These are phyloP conservation scores for Drosophila insularis DNA, from an alignment of 1,140 invertebrate species.

Conservation along the genomic window DNA sequence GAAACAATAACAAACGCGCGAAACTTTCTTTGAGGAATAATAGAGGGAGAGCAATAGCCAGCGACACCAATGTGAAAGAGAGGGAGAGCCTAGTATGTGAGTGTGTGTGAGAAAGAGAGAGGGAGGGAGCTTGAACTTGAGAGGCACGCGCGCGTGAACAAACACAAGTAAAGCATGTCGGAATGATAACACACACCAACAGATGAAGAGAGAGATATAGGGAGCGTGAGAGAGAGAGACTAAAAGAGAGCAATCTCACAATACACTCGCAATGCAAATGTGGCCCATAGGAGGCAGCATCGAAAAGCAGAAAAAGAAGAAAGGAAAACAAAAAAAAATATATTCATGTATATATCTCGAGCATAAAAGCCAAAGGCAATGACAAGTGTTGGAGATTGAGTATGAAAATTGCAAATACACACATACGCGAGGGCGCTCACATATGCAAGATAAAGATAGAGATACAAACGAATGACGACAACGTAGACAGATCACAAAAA, in stretches of 20 bases:
- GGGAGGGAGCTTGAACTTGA: constrained; percentile 63
- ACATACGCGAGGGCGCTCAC: not conserved
- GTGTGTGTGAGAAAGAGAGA: constrained; percentile 11
- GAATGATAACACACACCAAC: constrained; percentile 64
- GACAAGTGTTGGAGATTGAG: constrained; percentile 42
- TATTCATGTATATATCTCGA: constrained; percentile 7
- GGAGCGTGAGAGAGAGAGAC: constrained; percentile 15
- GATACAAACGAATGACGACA: constrained; percentile 36
- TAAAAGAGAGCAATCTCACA: constrained; percentile 14
- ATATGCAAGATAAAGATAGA: constrained; percentile 27
- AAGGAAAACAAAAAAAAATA: constrained; percentile 52
- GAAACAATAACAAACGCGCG: constrained; percentile 79
- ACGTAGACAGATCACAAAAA: constrained; percentile 45
- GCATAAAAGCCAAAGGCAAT: constrained; percentile 19
- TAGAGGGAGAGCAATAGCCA: constrained; percentile 28
- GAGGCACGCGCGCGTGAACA: constrained; percentile 78
- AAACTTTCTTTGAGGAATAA: constrained; percentile 70
- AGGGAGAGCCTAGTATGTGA: constrained; percentile 1
- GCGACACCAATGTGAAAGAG: constrained; percentile 2
- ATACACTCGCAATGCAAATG: constrained; percentile 9
- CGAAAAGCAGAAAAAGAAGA: constrained; percentile 53
- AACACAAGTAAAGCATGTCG: constrained; percentile 72
- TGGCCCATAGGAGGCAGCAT: constrained; percentile 28
- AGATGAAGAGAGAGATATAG: not conserved
- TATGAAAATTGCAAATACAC: constrained; percentile 25